Percentiles rank a stretch among this genome's conserved stretches.
These are phyloP conservation scores for Acromyrmex charruanus DNA, from an alignment of 1,140 invertebrate genomes.

Conservation along the genomic window DNA sequence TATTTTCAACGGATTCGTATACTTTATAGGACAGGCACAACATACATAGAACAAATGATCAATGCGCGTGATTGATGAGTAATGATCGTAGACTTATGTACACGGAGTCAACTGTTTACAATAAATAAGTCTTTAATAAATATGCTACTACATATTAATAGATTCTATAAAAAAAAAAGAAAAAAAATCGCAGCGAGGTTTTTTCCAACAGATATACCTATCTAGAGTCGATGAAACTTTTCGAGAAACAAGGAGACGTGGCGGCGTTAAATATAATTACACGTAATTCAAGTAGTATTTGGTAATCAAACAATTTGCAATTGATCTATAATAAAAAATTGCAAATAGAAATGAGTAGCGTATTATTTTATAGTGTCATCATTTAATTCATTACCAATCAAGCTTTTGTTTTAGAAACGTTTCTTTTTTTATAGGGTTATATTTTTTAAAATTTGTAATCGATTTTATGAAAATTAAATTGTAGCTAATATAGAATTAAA, in stretches of 20 bases:
- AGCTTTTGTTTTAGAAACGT: not conserved
- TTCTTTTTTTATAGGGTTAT: not conserved
- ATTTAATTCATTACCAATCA: not conserved
- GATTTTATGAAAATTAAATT: constrained; percentile 17
- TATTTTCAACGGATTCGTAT: constrained; percentile 69
- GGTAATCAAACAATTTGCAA: constrained; percentile 13
- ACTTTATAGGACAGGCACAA: constrained; percentile 65
- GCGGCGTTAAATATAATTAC: not conserved
- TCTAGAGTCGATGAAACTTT: constrained; percentile 45
- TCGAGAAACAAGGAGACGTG: constrained; percentile 62
- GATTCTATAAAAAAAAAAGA: constrained; percentile 61
- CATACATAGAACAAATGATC: constrained; percentile 70
- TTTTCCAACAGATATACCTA: constrained; percentile 38
- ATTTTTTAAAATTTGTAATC: not conserved
- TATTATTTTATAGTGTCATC: not conserved
- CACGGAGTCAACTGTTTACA: constrained; percentile 77
- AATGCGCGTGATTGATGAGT: constrained; percentile 73
- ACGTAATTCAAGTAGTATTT: not conserved
- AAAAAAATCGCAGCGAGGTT: constrained; percentile 68
- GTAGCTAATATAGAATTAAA: not conserved
- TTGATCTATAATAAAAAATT: not conserved
- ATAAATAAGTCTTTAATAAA: constrained; percentile 83
- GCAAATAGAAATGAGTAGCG: not conserved
- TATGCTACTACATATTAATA: constrained; percentile 78
- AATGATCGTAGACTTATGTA: constrained; percentile 76